Base-by-base conservation (phyloP, 2,797 vertebrate species). In the Gila robusta region DNA sequence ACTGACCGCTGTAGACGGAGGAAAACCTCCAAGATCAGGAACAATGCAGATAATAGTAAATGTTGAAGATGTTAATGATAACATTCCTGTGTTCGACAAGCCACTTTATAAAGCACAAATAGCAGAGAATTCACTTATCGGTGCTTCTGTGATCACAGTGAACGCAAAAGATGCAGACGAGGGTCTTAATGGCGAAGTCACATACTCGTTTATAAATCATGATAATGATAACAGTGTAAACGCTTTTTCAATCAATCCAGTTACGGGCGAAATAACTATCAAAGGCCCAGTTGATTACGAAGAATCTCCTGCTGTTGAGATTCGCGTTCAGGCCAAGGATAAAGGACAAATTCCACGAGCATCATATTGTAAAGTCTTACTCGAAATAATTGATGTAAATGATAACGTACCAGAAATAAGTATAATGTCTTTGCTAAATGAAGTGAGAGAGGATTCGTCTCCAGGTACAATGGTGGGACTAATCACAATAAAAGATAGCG, bases 261-360 rank as follows among this genome's bases (percentile, higher is more conserved):
- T 81, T n/a, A 96, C 88, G 0, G 96, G 96, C 5, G 94, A 95
- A 87, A 94, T 97, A 41, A 85, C 93, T 32, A 93, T 97, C 16
- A 96, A 94, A 14, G 95, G 95, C 6, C 92, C 76, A 0, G 84
- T 97, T 86, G 96, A 98, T 91, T 96, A 94, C 23, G 96, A 98
- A 89, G 94, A 95, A 70, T 93, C 94, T 49, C 90, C 92, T 21
- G 95, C 94, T 17, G 96, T 95, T 86, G 96, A 97, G 90, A 96
- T 97, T 71, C 96, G 96, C 4, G 94, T 96, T 19, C 95, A 97
- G 86, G 97, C 96, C 8, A 94, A 93, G 5, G 97, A 97, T 84
- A 93, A 90, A 88, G 96, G 96, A 0, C 88, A 17, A 17, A 94
- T 96, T 44, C 93, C 96, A 71, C 81, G 86, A 9, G 56, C 79